Conservation (phyloP, 2,797 vertebrate species). For the Rousettus madagascariensis region DNA sequence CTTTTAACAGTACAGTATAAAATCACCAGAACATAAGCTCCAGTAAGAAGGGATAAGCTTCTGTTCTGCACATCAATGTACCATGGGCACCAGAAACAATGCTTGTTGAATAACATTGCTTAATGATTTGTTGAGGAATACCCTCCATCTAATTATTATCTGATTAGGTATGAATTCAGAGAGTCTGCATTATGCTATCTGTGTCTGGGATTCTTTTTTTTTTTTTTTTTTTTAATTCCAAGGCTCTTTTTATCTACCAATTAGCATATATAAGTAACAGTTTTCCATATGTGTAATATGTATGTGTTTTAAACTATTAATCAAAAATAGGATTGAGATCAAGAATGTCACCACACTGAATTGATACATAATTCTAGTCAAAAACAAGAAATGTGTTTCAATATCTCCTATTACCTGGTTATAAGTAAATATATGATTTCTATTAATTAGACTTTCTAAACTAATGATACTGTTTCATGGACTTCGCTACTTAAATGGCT, state of each 20-base stretch:
- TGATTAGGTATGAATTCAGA: neutral
- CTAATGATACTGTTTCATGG: neutral
- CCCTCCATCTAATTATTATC: neutral
- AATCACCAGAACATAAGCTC: neutral
- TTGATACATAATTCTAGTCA: neutral
- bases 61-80: neutral
- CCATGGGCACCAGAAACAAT: neutral
- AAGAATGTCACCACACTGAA: neutral
- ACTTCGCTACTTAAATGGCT: neutral
- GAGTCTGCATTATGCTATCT: neutral
- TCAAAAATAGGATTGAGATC: neutral
- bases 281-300: neutral
- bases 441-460: neutral
- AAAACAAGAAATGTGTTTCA: neutral
- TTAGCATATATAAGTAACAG: neutral
- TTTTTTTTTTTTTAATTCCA: neutral
- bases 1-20: neutral
- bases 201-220: neutral
- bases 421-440: neutral
- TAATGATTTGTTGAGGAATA: neutral
- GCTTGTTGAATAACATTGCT: neutral
- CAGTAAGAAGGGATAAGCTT: neutral
- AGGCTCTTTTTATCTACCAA: neutral
- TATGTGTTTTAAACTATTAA: neutral
- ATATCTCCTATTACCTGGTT: neutral